Evolutionary conservation across 2,113 vertebrate species (phyloP), one percentile per base, ranked within the genome.

Genomic region (Lepus europaeus): DNA sequence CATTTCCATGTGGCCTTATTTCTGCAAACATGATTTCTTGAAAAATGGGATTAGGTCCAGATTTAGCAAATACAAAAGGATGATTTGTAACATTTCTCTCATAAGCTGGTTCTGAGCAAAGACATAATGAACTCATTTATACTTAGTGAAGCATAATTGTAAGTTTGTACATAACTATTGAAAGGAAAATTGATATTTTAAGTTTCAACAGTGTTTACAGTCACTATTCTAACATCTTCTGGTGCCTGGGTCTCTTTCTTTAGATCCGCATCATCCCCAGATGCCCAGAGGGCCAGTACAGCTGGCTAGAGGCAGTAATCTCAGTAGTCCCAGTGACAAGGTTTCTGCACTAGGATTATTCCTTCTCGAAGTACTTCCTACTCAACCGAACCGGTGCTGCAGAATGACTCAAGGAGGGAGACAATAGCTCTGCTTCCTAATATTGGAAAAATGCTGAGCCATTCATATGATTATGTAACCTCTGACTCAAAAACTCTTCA

Each of bases 1-100:
- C 95, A 97, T 96, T 96, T 97, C 95, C 96, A 97, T 95, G 96
- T 91, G 97, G 96, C 88, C 96, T 95, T 95, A 95, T 97, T 96
- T 96, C 93, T 95, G 79, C 96, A 97, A 97, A 97, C 92, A 96
- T 0, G 9, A 91, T 95, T 96, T 95, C 95, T 97, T 88, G 82
- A 96, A 82, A 94, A 96, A 96, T 91, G 95, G 92, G 96, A 97
- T 97, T 95, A 95, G 91, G 88, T 93, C 97, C 97, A 96, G 97
- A 97, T 97, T 96, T 95, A 97, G 93, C 96, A 96, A 97, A 97
- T 89, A 96, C 96, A 95, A 91, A 94, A 90, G 69, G 90, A 87
- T 89, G 90, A 90, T 96, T 92, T 96, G 96, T 93, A 94, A 94
- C 91, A 77, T 96, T 86, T 95, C 95, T 95, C 92, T 91, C 86